phyloP scores from a whole-genome alignment of 2,113 vertebrate species.

The Alligator sinensis region DNA sequence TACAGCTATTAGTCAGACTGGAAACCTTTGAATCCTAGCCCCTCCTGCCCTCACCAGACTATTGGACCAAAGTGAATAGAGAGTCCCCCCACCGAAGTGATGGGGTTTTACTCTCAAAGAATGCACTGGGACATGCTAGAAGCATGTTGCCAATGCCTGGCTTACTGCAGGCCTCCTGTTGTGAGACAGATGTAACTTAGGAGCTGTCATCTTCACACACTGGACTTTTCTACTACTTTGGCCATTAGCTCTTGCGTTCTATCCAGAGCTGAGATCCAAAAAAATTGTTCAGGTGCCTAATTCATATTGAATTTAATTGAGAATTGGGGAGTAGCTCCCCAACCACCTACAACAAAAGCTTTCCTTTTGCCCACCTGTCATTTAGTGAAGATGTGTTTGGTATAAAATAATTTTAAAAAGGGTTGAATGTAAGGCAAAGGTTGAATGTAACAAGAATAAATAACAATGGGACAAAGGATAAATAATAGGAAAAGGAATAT shows the following conservation, averaged over 20 bases:
- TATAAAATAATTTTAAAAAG: neutral
- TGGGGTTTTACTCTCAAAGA: too few species aligned
- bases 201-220: neutral
- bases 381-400: neutral
- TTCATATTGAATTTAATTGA: neutral
- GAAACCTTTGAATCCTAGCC: neutral
- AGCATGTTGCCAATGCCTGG: neutral
- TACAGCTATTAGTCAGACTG: neutral
- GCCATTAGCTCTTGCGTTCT: too few species aligned
- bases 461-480: neutral
- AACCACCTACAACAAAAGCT: neutral
- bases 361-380: neutral
- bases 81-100: neutral
- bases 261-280: too few species aligned
- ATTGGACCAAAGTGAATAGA: neutral
- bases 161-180: rapidly evolving
- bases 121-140: neutral
- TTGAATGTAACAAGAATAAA: neutral
- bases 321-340: neutral
- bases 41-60: neutral
- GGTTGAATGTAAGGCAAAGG: neutral
- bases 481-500: neutral
- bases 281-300: neutral
- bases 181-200: rapidly evolving
- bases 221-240: too few species aligned